These are phyloP conservation scores for Drosophila fulvimacula DNA, from an alignment of 2,888 invertebrate species.

Conservation along the genomic window DNA sequence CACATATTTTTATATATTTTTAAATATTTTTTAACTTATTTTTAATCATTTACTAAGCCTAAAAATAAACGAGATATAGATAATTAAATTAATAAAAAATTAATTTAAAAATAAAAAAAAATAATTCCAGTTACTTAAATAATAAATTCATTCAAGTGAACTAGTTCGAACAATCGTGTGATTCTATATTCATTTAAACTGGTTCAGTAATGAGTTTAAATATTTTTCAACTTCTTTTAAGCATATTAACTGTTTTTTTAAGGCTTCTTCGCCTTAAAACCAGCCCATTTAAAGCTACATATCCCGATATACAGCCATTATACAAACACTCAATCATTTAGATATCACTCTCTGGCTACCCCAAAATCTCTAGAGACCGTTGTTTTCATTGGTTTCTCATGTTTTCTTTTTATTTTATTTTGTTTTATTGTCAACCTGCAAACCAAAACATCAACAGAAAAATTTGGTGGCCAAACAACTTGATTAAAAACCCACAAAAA, in stretches of 20 bases:
- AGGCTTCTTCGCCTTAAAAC: not conserved
- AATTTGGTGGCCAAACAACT: conserved; percentile 71
- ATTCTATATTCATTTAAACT: not conserved
- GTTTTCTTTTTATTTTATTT: not conserved
- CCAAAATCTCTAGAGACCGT: conserved; percentile 15
- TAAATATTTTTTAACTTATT: too few species aligned
- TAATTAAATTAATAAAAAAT: too few species aligned
- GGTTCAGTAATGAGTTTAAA: not conserved
- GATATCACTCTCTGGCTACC: conserved; percentile 15
- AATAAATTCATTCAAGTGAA: not conserved
- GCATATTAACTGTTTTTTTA: not conserved
- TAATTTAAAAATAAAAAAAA: too few species aligned
- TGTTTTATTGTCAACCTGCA: conserved; percentile 48
- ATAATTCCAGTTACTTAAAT: too few species aligned
- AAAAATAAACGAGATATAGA: too few species aligned
- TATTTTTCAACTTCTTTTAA: not conserved
- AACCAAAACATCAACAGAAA: conserved; percentile 44
- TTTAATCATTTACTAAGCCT: too few species aligned
- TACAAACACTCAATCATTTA: conserved; percentile 24
- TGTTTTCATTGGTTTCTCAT: conserved; percentile 23
- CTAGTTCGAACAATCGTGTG: not conserved
- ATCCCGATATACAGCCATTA: not conserved
- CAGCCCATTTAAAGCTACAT: not conserved
- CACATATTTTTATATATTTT: too few species aligned
- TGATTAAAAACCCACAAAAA: conserved; percentile 80